Conservation (phyloP, 2,113 vertebrate species). For the Garra rufa region DNA sequence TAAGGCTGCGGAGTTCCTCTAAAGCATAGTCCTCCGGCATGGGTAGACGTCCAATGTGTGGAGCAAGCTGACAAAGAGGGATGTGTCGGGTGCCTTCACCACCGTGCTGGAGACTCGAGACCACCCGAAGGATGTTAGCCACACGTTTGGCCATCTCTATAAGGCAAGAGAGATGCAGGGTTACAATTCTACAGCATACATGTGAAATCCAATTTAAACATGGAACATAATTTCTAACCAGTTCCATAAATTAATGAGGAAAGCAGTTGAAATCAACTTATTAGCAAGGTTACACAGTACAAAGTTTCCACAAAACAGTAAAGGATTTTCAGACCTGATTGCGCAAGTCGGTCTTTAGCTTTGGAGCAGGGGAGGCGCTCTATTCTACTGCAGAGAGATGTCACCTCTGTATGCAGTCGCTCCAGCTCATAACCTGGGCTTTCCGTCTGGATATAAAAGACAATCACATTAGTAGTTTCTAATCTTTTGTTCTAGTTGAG, state of each 20-base stretch:
- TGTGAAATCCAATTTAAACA: too few relatives aligned
- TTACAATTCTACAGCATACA: too few relatives aligned
- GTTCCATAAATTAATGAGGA: neutral
- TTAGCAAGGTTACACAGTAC: neutral
- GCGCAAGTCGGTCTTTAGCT: conserved; percentile 89
- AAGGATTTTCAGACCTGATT: conserved; percentile 82
- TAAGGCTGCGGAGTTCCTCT: conserved; percentile 92
- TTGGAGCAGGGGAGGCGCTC: conserved; percentile 86
- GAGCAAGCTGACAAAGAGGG: conserved; percentile 84
- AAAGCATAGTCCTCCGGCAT: conserved; percentile 96
- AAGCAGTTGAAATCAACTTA: neutral
- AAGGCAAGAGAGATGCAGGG: neutral
- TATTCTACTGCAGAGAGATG: conserved; percentile 87
- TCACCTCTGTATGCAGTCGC: conserved; percentile 85
- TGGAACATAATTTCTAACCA: neutral
- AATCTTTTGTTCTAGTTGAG: neutral
- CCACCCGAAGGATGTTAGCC: conserved; percentile 89
- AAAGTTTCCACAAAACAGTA: neutral
- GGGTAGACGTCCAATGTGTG: conserved; percentile 87
- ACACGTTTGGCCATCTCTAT: conserved; percentile 95
- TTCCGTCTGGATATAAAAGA: conserved; percentile 76
- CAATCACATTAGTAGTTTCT: neutral
- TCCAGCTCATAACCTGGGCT: conserved; percentile 86
- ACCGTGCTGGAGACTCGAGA: conserved; percentile 87
- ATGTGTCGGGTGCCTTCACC: conserved; percentile 71